Evolutionary conservation across 23 tunicate genomes (phyloP).

Genomic region (Halocynthia roretzi): DNA sequence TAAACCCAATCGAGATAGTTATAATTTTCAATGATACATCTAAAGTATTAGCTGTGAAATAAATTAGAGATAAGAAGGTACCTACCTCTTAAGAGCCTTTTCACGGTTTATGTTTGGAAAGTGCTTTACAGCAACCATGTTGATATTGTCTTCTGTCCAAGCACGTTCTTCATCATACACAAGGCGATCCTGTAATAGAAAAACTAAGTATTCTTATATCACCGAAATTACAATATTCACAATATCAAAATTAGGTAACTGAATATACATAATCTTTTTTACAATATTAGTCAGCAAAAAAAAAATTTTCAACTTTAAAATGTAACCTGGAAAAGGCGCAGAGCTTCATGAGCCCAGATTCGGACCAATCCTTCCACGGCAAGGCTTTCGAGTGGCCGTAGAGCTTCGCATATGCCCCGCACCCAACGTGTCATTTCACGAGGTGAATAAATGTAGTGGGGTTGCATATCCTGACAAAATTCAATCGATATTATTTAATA

Average conservation of each 20-base stretch:
- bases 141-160: slow-evolving; percentile 89
- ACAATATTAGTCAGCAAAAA: neutral
- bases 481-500: neutral
- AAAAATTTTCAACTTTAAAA: no score
- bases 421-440: slow-evolving; percentile 99
- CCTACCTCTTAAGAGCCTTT: slow-evolving; percentile 72
- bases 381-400: slow-evolving; percentile 81
- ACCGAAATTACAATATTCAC: no score
- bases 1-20: neutral
- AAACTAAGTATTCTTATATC: neutral
- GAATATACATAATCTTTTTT: neutral
- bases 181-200: slow-evolving; percentile 56
- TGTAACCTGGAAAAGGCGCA: slow-evolving; percentile 84
- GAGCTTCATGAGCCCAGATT: slow-evolving; percentile 98
- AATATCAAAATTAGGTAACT: neutral
- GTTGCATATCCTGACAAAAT: slow-evolving; percentile 92
- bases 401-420: slow-evolving; percentile 94
- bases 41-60: neutral
- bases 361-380: slow-evolving; percentile 97
- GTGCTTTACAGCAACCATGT: slow-evolving; percentile 88
- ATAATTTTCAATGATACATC: no score
- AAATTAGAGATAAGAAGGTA: neutral
- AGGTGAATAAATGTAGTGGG: slow-evolving; percentile 96
- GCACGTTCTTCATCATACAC: slow-evolving; percentile 86
- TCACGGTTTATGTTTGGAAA: slow-evolving; percentile 77